Evolutionary conservation across 2,888 invertebrate species (phyloP).

Genomic region (Sclerodermus sp.): DNA sequence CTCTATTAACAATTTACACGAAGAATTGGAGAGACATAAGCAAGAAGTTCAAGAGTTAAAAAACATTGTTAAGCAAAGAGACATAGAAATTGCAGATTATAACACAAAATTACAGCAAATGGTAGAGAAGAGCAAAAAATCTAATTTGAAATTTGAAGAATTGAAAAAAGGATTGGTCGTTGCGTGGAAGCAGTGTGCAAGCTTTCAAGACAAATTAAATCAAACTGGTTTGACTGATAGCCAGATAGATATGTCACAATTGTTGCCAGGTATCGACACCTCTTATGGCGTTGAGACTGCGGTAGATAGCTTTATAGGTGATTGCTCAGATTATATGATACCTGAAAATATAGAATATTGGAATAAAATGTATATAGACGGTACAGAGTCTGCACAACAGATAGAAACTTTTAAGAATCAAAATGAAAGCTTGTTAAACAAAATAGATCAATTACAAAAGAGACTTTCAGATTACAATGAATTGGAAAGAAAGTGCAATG

Average conservation of each 20-base stretch:
- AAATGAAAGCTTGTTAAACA: constrained; percentile 21
- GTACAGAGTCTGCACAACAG: constrained; percentile 6
- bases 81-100: constrained; percentile 31
- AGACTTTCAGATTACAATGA: constrained; percentile 33
- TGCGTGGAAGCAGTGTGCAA: constrained; percentile 52
- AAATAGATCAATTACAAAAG: constrained; percentile 26
- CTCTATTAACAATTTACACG: constrained; percentile 5
- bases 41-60: constrained; percentile 33
- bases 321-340: constrained; percentile 5
- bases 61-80: constrained; percentile 27
- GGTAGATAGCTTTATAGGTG: background rate
- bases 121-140: constrained; percentile 28
- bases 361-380: background rate
- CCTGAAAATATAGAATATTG: constrained; percentile 13
- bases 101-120: constrained; percentile 31
- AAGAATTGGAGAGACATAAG: constrained; percentile 25
- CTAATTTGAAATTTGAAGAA: constrained; percentile 41
- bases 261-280: constrained; percentile 7
- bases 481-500: constrained; percentile 32
- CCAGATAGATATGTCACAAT: constrained; percentile 25
- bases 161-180: constrained; percentile 42
- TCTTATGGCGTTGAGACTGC: constrained; percentile 10
- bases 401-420: constrained; percentile 12
- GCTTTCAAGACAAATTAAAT: constrained; percentile 44
- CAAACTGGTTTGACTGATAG: constrained; percentile 36